Conservation (phyloP, 1,140 invertebrate species). For the Leucophenga varia region DNA sequence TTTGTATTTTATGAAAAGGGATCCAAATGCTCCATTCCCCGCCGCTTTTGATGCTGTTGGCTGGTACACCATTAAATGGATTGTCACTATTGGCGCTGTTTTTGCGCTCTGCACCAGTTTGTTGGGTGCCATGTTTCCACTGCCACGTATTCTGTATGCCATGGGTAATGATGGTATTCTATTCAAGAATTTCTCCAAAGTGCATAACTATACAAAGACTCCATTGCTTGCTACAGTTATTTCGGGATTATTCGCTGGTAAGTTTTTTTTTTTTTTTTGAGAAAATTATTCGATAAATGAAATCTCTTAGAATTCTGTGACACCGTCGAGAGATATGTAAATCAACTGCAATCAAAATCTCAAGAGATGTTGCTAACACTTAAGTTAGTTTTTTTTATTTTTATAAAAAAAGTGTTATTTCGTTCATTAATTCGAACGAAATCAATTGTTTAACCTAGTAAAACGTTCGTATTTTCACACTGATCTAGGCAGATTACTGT, state of each 20-base stretch:
- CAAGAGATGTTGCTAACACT: background rate
- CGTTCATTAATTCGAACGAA: too few species aligned
- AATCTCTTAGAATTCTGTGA: background rate
- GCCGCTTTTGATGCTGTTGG: conserved; percentile 72
- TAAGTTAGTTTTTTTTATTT: background rate
- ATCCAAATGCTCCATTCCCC: conserved; percentile 74
- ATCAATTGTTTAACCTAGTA: too few species aligned
- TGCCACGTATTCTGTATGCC: conserved; percentile 81
- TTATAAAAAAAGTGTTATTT: too few species aligned
- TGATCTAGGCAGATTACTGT: too few species aligned
- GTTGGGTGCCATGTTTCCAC: conserved; percentile 81
- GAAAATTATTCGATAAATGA: background rate
- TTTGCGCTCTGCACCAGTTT: conserved; percentile 73
- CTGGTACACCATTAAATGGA: conserved; percentile 67
- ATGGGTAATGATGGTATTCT: conserved; percentile 84
- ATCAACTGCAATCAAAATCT: too few species aligned
- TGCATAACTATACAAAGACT: conserved; percentile 72
- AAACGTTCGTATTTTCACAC: too few species aligned
- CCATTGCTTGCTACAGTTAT: conserved; percentile 76
- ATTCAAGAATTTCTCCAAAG: conserved; percentile 69
- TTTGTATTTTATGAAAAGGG: background rate
- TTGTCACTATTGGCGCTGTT: conserved; percentile 79
- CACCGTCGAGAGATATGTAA: too few species aligned
- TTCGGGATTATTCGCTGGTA: conserved; percentile 64
- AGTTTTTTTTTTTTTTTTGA: conserved; percentile 6